Evolutionary conservation across 2,113 vertebrate species (phyloP).

Genomic region (Phalacrocorax aristotelis): DNA sequence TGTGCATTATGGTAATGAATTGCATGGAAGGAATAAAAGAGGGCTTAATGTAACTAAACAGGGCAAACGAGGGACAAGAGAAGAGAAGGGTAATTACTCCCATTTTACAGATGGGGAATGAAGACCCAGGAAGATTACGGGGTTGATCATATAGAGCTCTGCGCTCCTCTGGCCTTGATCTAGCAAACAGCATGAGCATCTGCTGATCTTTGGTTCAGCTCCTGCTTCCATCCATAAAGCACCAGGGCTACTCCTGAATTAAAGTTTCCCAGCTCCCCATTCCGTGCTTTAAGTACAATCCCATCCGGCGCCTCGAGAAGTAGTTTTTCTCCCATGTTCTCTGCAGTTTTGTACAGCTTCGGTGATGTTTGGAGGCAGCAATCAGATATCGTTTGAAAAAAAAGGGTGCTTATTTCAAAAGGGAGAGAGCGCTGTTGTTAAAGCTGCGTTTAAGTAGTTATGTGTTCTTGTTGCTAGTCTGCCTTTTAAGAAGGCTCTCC

Average conservation of each 20-base stretch:
- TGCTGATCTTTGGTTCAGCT: neutral
- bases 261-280: neutral
- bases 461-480: neutral
- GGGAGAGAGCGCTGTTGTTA: neutral
- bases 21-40: neutral
- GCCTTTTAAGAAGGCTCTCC: neutral
- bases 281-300: neutral
- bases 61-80: neutral
- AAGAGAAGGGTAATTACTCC: neutral
- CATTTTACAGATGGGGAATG: neutral
- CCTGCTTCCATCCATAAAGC: too few species aligned
- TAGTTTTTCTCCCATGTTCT: neutral
- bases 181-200: neutral
- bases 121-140: neutral
- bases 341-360: neutral
- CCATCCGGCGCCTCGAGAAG: neutral
- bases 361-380: neutral
- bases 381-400: neutral
- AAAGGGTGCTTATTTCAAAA: neutral
- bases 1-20: neutral
- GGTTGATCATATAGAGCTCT: neutral
- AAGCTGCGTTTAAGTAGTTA: slow-evolving; percentile 2
- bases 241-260: too few species aligned
- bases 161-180: neutral
- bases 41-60: neutral